Conservation (phyloP, 2,113 vertebrate genomes). For the Capreolus pygargus region DNA sequence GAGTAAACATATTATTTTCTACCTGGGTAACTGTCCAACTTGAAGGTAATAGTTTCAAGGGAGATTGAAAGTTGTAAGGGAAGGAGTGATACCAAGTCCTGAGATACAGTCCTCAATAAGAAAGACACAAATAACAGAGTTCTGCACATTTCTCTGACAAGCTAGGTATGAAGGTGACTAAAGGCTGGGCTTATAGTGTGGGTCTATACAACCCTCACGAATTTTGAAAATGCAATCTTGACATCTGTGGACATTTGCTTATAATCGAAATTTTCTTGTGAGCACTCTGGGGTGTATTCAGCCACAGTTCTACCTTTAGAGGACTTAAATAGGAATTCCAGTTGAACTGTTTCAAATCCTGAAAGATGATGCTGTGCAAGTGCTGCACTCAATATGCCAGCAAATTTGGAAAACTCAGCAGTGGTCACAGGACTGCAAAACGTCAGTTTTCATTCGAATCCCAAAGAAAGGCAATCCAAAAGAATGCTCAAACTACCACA, state of each 20-base stretch:
- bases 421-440: no score
- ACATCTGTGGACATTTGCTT: background rate
- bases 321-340: background rate
- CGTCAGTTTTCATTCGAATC: no score
- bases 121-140: background rate
- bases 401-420: no score
- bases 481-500: no score
- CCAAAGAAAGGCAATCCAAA: no score
- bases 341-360: no score
- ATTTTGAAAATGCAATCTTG: background rate
- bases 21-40: background rate
- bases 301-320: background rate
- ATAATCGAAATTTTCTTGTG: background rate
- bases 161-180: background rate
- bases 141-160: background rate
- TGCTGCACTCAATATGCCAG: no score
- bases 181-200: background rate
- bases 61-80: background rate
- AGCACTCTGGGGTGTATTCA: background rate
- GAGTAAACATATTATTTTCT: background rate
- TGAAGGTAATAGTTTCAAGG: background rate
- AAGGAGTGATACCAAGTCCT: background rate
- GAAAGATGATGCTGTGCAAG: no score
- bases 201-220: background rate
- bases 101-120: background rate